Evolutionary conservation across 2,888 invertebrate species (phyloP).

Genomic region (Epinotia brunnichana): DNA sequence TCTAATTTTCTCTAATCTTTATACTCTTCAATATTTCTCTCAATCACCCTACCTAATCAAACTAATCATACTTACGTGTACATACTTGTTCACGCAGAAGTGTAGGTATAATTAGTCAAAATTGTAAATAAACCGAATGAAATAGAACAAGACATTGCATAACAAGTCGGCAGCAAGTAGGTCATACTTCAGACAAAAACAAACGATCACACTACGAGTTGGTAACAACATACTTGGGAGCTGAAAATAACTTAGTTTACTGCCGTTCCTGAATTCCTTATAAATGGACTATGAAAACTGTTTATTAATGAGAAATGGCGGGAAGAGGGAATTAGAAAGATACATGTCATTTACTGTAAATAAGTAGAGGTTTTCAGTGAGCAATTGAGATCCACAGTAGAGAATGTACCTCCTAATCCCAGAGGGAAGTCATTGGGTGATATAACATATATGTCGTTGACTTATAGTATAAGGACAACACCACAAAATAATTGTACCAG

Average conservation of each 20-base stretch:
- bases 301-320: neutral
- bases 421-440: no score
- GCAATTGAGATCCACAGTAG: no score
- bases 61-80: no score
- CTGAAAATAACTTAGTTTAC: constrained; percentile 26
- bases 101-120: constrained; percentile 39
- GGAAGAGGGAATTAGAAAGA: neutral
- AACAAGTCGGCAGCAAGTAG: constrained; percentile 20
- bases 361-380: neutral
- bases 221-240: constrained; percentile 5
- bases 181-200: constrained; percentile 42
- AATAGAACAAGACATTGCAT: constrained; percentile 35
- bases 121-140: constrained; percentile 44
- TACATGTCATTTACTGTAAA: neutral
- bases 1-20: no score
- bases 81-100: neutral
- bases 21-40: no score
- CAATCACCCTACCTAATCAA: no score
- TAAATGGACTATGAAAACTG: neutral
- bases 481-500: no score
- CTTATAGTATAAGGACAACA: no score
- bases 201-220: constrained; percentile 27
- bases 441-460: no score
- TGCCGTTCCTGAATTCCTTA: constrained; percentile 13
- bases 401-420: no score